These are phyloP conservation scores for Dendropsophus ebraccatus DNA, from an alignment of 2,113 vertebrate genomes.

Conservation along the genomic window DNA sequence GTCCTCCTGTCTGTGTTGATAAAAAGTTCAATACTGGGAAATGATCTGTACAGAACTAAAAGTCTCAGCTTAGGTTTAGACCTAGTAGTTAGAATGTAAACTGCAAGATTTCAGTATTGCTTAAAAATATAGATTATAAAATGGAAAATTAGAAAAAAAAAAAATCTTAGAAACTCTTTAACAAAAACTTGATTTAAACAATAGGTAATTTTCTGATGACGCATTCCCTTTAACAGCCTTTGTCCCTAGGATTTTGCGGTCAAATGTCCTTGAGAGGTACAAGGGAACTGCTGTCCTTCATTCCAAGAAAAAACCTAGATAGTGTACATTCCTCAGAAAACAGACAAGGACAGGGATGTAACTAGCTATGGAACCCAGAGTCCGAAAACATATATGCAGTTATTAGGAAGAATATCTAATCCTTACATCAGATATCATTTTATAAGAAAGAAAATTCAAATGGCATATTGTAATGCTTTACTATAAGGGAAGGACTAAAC, in stretches of 20 bases:
- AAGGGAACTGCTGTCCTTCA: not conserved
- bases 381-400: not conserved
- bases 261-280: not conserved
- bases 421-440: not conserved
- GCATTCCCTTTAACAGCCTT: not conserved
- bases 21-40: too few species aligned
- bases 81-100: too few species aligned
- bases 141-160: too few species aligned
- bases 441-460: not conserved
- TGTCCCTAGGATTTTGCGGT: not conserved
- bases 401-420: not conserved
- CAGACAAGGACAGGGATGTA: not conserved
- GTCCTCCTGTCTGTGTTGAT: too few species aligned
- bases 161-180: too few species aligned
- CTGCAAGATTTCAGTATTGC: too few species aligned
- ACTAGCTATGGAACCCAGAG: not conserved
- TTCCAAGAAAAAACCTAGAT: not conserved
- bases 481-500: too few species aligned
- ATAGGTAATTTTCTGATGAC: too few species aligned
- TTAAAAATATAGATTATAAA: too few species aligned
- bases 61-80: too few species aligned
- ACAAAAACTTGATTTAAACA: too few species aligned
- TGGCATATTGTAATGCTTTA: not conserved
- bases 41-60: too few species aligned
- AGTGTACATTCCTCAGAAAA: constrained; percentile 6